Evolutionary conservation across 1,140 invertebrate genomes (phyloP), one percentile per base, ranked within the genome.

Genomic region (Drosophila kurseongensis): DNA sequence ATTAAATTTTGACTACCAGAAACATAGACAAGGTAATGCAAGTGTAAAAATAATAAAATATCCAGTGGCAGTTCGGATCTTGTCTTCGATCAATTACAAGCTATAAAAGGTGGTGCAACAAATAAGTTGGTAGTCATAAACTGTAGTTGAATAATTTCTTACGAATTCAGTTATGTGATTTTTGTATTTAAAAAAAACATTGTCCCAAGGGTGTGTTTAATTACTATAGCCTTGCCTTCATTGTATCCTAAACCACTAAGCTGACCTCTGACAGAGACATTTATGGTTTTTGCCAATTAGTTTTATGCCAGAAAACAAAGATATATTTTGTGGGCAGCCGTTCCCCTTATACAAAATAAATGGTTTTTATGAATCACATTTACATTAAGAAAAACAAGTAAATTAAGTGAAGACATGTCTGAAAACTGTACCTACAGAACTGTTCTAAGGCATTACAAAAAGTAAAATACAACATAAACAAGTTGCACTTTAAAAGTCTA

Each of bases 231-330:
- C 63, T 63, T 51, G 66, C 51, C 54, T 51, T 23, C 38, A 18
- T 50, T 36, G 16, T 16, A 54, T 44, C 56, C 41, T 38, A 74
- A 72, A 63, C 40, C 18, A 51, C 52, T 12, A 14, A 23, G 44
- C 55, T 67, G 73, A 62, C 80, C 80, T 80, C 48, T 58, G n/a
- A 6, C 41, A 66, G 52, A 79, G 71, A 83, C 66, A 61, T 57
- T 73, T 74, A 62, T 36, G 45, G 40, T 54, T 61, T 27, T 41
- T 47, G 59, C 60, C 48, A 76, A 62, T 81, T 29, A 48, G 47
- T 74, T 80, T 58, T 50, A 40, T 50, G 44, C 8, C 13, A 29
- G 8, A 35, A 29, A 59, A 6, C 10, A 41, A 48, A 54, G 40
- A 67, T 60, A 48, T 60, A 42, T 42, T 54, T 48, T 60, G 50